Evolutionary conservation across 2,797 vertebrate species (phyloP), one percentile per base, ranked within the genome.

Genomic region (Yasuhikotakia modesta): DNA sequence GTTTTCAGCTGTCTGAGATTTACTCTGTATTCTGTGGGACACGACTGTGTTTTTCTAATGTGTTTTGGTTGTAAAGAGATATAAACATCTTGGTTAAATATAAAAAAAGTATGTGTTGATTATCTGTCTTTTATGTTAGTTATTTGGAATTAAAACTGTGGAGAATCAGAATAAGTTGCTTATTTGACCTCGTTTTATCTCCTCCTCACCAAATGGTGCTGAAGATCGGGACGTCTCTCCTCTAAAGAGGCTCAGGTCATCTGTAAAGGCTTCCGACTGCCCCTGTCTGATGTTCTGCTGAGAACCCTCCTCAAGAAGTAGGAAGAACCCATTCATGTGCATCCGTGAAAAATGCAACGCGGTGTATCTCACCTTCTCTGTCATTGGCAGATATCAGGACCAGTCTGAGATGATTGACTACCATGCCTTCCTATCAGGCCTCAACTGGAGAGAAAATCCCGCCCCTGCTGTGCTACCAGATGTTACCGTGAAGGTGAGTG

Each of bases 201-300:
- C 27, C 13, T 2, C 24, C 66, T 70, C 39, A 19, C 19, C 86
- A 35, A 90, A 68, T 85, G 76, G 84, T 70, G 86, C 24, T 83
- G 17, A 79, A 98, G 97, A 77, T 90, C 85, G 24, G 93, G 94
- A 66, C 80, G 87, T 70, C 86, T 98, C 65, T 90, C 94, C 70
- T 86, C 21, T 70, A 88, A 91, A 79, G 88, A 88, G 14, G 90
- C 91, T 32, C 89, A 86, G 85, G 94, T 90, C 63, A 85, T 97
- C 85, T 97, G 94, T 85, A 97, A 94, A 83, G 89, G 93, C 79
- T 95, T 92, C 85, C 91, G 87, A 22, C 81, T 98, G n/a, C 96
- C 96, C 2, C 55, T 98, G 86, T 79, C 83, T 43, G 88, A 94
- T 86, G 94, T 92, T 61, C 84, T 96, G 86, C 90, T 97, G 4